These are phyloP conservation scores for Vanessa cardui DNA, from an alignment of 2,888 invertebrate species.

Conservation along the genomic window DNA sequence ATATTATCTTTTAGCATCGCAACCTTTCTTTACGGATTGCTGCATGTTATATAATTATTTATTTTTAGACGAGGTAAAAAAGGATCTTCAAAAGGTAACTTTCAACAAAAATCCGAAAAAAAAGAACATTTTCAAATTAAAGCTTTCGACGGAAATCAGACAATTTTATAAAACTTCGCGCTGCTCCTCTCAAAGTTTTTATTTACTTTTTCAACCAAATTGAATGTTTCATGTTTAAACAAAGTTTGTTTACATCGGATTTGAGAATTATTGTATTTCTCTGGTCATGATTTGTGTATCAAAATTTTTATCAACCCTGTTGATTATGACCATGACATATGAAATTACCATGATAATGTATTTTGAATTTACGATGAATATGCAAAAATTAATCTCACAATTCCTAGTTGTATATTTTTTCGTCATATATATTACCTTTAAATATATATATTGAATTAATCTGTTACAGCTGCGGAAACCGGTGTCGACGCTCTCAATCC, in stretches of 20 bases:
- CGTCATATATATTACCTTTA: too few species aligned
- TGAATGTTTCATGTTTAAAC: conserved; percentile 27
- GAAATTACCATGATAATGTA: not conserved
- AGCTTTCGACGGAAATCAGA: conserved; percentile 6
- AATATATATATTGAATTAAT: not conserved
- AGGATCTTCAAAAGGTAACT: conserved; percentile 9
- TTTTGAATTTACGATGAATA: not conserved
- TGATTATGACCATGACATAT: too few species aligned
- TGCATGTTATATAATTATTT: too few species aligned
- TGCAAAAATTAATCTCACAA: not conserved
- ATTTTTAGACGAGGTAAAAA: too few species aligned
- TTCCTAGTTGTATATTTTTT: too few species aligned
- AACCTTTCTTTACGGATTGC: too few species aligned
- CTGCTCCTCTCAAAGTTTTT: conserved; percentile 22
- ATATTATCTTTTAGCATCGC: too few species aligned
- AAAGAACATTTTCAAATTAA: conserved; percentile 18
- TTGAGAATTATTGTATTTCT: conserved; percentile 13
- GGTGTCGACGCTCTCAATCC: conserved; percentile 97
- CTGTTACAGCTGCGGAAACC: conserved; percentile 96
- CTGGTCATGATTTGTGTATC: not conserved
- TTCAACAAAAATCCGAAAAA: conserved; percentile 1
- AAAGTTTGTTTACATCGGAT: conserved; percentile 13
- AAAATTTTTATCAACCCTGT: not conserved
- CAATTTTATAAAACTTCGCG: conserved; percentile 23
- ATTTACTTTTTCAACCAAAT: conserved; percentile 25